phyloP scores from a whole-genome alignment of 2,113 vertebrate species.

The Calypte anna region DNA sequence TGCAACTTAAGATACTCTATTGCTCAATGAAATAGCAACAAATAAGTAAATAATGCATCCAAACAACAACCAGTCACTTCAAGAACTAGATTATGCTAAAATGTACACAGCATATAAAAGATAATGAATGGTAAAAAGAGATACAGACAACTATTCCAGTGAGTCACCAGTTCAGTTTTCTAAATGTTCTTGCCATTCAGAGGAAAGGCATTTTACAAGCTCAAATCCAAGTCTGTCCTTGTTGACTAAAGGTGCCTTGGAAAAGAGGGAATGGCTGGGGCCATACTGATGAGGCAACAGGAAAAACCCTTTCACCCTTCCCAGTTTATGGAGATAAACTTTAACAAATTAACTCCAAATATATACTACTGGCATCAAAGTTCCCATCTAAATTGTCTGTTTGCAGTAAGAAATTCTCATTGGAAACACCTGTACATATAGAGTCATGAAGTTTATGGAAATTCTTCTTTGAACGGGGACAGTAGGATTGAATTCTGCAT shows the following conservation, averaged over 20 bases:
- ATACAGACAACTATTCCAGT: background rate
- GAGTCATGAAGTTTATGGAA: background rate
- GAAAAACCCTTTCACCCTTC: background rate
- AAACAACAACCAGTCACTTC: background rate
- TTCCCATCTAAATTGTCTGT: background rate
- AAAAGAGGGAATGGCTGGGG: background rate
- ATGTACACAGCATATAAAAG: background rate
- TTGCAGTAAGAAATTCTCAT: background rate
- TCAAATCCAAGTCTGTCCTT: background rate
- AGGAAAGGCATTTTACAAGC: background rate
- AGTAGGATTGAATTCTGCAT: background rate
- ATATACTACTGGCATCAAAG: background rate
- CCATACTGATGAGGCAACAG: background rate
- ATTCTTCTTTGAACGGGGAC: background rate
- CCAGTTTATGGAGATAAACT: background rate
- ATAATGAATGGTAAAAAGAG: background rate
- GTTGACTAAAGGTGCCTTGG: background rate
- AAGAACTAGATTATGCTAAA: background rate
- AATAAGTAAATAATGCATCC: background rate
- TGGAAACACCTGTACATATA: background rate
- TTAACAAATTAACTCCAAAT: background rate
- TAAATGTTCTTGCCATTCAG: background rate
- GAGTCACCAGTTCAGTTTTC: background rate
- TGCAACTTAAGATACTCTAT: background rate
- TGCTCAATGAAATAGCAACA: background rate